phyloP scores from a whole-genome alignment of 1,140 invertebrate species.

The Saxidomus purpurata region DNA sequence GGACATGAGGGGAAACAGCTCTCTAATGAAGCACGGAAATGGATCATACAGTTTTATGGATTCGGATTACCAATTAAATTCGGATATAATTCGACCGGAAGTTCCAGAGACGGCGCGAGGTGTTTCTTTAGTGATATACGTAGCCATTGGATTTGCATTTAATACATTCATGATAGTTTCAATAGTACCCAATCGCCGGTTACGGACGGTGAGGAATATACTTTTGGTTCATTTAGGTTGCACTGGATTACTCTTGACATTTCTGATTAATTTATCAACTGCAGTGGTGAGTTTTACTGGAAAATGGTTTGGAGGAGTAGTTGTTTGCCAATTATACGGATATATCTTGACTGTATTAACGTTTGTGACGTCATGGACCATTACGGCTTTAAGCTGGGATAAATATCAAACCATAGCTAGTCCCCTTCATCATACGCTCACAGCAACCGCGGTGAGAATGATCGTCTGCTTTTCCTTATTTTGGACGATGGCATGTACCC shows the following conservation, averaged over 20 bases:
- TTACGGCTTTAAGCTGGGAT: constrained; percentile 83
- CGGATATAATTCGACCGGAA: constrained; percentile 12
- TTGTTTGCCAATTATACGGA: constrained; percentile 76
- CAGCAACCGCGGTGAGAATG: constrained; percentile 79
- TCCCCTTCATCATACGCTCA: constrained; percentile 82
- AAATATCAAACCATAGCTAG: constrained; percentile 83
- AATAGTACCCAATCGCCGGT: constrained; percentile 81
- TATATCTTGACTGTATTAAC: constrained; percentile 73
- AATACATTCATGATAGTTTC: constrained; percentile 82
- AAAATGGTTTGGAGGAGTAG: constrained; percentile 74
- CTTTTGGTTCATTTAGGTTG: constrained; percentile 80
- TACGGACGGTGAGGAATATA: constrained; percentile 81
- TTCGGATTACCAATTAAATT: not conserved
- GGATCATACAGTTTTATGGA: not conserved
- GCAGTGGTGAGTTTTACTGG: constrained; percentile 75
- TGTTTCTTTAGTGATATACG: constrained; percentile 76
- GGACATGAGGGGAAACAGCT: not conserved
- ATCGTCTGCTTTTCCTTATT: constrained; percentile 76
- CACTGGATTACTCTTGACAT: constrained; percentile 75
- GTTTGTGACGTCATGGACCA: constrained; percentile 78
- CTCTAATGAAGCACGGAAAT: not conserved
- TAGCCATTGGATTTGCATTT: constrained; percentile 75
- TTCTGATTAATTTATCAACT: constrained; percentile 73
- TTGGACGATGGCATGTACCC: constrained; percentile 72
- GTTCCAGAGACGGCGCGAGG: constrained; percentile 73